phyloP scores from a whole-genome alignment of 2,113 vertebrate species.

The Mirounga angustirostris region DNA sequence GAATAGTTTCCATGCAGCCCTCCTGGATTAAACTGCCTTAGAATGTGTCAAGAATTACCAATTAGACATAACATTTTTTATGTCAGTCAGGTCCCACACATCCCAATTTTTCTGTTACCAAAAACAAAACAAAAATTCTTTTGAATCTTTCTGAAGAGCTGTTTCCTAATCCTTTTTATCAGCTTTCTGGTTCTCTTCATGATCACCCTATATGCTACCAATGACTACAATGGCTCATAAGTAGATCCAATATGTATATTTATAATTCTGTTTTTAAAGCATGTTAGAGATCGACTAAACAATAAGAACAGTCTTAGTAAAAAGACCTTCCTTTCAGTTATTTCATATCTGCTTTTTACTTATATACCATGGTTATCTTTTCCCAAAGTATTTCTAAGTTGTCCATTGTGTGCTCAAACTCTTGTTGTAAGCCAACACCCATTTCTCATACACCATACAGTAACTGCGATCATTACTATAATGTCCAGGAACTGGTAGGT shows the following conservation, averaged over 20 bases:
- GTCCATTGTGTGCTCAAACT: neutral
- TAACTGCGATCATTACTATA: neutral
- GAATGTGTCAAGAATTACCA: no score
- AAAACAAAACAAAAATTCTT: neutral
- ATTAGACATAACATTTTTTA: no score
- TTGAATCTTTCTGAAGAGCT: neutral
- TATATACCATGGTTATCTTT: neutral
- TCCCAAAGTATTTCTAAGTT: neutral
- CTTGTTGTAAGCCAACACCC: neutral
- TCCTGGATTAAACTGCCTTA: no score
- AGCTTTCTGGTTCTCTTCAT: neutral
- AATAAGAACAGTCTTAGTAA: neutral
- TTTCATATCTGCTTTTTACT: neutral
- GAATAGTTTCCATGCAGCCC: neutral
- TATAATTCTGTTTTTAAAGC: slow-evolving; percentile 5
- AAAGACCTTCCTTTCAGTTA: neutral
- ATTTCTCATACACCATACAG: neutral
- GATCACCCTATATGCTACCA: neutral
- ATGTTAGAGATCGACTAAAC: neutral
- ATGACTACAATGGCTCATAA: neutral
- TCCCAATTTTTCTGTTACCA: no score
- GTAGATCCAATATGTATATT: neutral
- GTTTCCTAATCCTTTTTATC: neutral
- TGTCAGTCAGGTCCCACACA: no score
- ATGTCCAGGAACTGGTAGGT: neutral